phyloP scores from a whole-genome alignment of 2,113 vertebrate genomes.

The Micromys minutus region DNA sequence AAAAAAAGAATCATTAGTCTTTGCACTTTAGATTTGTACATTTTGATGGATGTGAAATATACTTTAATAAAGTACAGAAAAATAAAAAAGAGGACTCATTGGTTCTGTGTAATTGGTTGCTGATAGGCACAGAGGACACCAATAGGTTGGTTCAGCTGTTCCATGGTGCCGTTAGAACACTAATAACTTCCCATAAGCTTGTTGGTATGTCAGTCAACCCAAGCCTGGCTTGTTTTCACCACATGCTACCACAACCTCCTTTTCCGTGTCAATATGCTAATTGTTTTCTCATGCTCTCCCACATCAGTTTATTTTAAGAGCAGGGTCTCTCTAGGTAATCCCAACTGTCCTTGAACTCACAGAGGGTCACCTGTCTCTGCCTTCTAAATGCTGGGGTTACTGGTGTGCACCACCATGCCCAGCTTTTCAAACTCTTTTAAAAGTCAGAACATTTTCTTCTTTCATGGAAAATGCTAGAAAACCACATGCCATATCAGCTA shows the following conservation, averaged over 20 bases:
- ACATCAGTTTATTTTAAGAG: neutral
- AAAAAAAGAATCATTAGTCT: slow-evolving; percentile 31
- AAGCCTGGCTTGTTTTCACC: neutral
- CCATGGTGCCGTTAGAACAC: neutral
- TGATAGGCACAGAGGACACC: neutral
- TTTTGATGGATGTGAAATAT: slow-evolving; percentile 48
- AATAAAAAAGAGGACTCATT: slow-evolving; percentile 33
- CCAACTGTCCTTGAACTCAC: neutral
- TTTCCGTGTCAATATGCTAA: slow-evolving; percentile 27
- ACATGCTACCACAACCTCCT: neutral
- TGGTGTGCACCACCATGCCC: neutral
- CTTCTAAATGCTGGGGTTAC: neutral
- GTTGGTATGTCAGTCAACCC: slow-evolving; percentile 19
- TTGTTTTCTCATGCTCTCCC: neutral
- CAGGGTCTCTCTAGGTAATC: neutral
- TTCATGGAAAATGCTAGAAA: slow-evolving; percentile 29
- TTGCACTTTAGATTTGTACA: neutral
- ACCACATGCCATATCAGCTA: neutral
- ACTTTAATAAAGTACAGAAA: slow-evolving; percentile 16
- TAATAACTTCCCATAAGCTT: neutral
- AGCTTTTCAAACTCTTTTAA: neutral
- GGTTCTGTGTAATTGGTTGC: slow-evolving; percentile 12
- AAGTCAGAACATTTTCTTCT: slow-evolving; percentile 13
- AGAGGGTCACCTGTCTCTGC: neutral
- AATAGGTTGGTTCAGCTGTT: slow-evolving; percentile 20